Base-by-base conservation (phyloP, 2,888 invertebrate genomes). In the Chrysolina haemoptera region DNA sequence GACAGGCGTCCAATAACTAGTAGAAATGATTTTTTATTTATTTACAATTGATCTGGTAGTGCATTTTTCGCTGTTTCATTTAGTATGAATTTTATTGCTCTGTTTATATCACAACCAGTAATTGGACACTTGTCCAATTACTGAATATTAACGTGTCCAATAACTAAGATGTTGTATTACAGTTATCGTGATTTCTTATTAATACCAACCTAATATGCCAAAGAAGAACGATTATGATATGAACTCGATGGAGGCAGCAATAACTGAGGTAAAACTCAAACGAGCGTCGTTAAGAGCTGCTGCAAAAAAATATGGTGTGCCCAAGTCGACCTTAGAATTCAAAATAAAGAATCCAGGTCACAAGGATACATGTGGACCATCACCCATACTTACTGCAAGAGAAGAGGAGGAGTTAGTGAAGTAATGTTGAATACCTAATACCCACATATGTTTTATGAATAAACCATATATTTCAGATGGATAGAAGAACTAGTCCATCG, bases 301-400 rank as follows among this genome's bases (percentile, higher is more conserved):
- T 16, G 75, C 67, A 68, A 72, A 68, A 66, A 76, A 76, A 70
- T 71, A 71, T 65, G 65, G 68, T 14, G 50, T 68, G 50, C 76
- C 71, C 59, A 73, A 73, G 46, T 74, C 73, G 14, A 73, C 69
- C 0, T 64, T 76, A 62, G 65, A 70, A 73, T 68, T n/a, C n/a
- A n/a, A n/a, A n/a, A n/a, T n/a, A n/a, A n/a, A n/a, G n/a, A n/a
- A n/a, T n/a, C n/a, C n/a, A n/a, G n/a, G n/a, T n/a, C n/a, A n/a
- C n/a, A 73, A 76, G 63, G 66, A 70, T 10, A 67, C 70, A 46
- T 73, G 63, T 48, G 70, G 72, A 35, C 70, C 70, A 20, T 55
- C 63, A 16, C 68, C 73, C 6, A 65, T 73, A 53, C 43, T 73
- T 6, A 65, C 67, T 12, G 16, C 14, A 12, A 64, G 64, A 70